Evolutionary conservation across 35 echinoderm and acorn worm genomes (phyloP), one percentile per base, ranked within the genome.

Genomic region (Lytechinus pictus): DNA sequence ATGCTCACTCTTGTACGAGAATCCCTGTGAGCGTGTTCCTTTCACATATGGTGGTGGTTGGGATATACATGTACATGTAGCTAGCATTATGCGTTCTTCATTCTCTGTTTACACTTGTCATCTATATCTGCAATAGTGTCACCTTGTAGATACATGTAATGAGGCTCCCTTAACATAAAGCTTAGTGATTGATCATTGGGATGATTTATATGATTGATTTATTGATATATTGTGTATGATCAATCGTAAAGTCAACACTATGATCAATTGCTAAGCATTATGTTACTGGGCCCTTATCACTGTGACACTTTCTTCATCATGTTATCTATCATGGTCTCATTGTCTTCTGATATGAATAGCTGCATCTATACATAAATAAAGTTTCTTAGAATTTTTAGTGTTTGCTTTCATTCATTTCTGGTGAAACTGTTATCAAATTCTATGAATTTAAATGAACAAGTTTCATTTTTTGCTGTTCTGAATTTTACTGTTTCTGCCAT

Each of bases 21-120:
- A 79, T 79, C n/a, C 19, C 8, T 19, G 66, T n/a, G n/a, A n/a
- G n/a, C n/a, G n/a, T 5, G 66, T 8, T 79, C 14, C 66, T 14
- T 79, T 79, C 66, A 79, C 16, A 79, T 79, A 79, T 79, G 66
- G 66, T 79, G 66, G 66, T 79, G n/a, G 66, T 24, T 79, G 66
- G 66, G 19, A 79, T 79, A 16, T 24, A 60, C 10, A 16, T 44
- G 33, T 24, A 60, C 10, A 16, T 44, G 33, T 58, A 58, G 6
- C 8, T 19, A 79, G 66, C 19, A 6, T 79, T 24, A 14, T 79
- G 66, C 14, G 19, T 0, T 79, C 66, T 24, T 79, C n/a, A 71
- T 24, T 79, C 66, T 79, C 19, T 79, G 21, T 79, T 79, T 19
- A 79, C 66, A 79, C 66, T 79, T 79, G 66, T 79, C 16, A 24